These are phyloP conservation scores for Amiota minor DNA, from an alignment of 2,888 invertebrate species.

Conservation along the genomic window DNA sequence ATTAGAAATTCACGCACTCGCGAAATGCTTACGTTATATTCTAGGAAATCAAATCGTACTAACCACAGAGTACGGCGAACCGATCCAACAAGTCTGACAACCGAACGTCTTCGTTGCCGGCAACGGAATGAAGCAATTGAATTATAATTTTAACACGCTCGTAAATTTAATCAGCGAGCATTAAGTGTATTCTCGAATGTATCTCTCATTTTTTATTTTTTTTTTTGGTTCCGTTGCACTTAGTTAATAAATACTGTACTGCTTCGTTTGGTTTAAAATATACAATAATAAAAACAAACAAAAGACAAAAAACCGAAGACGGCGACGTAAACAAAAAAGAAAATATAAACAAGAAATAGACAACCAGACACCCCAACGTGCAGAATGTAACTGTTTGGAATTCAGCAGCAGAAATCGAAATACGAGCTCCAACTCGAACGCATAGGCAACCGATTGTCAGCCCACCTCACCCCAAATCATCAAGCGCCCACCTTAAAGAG, in stretches of 20 bases:
- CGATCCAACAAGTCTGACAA: conserved; percentile 45
- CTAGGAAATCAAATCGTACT: background rate
- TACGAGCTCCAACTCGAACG: background rate
- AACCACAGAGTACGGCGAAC: conserved; percentile 2
- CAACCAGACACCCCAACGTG: conserved; percentile 18
- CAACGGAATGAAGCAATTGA: conserved; percentile 62
- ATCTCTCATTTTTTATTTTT: too few relatives aligned
- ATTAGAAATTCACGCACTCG: background rate
- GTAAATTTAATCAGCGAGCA: conserved; percentile 39
- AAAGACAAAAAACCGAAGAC: conserved; percentile 36
- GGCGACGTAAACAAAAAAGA: conserved; percentile 51
- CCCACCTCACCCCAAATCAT: conserved; percentile 38
- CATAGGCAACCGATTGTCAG: too few relatives aligned
- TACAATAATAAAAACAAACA: too few relatives aligned
- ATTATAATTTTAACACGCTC: conserved; percentile 59
- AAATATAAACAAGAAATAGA: conserved; percentile 32
- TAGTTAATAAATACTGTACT: too few relatives aligned
- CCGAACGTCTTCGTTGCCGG: conserved; percentile 61
- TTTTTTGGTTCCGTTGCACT: too few relatives aligned
- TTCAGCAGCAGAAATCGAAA: background rate
- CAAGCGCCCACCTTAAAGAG: too few relatives aligned
- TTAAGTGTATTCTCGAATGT: too few relatives aligned
- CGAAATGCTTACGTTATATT: background rate
- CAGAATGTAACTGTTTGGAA: background rate
- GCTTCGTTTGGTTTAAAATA: too few relatives aligned